These are phyloP conservation scores for Stercorarius parasiticus DNA, from an alignment of 2,113 vertebrate genomes.

Conservation along the genomic window DNA sequence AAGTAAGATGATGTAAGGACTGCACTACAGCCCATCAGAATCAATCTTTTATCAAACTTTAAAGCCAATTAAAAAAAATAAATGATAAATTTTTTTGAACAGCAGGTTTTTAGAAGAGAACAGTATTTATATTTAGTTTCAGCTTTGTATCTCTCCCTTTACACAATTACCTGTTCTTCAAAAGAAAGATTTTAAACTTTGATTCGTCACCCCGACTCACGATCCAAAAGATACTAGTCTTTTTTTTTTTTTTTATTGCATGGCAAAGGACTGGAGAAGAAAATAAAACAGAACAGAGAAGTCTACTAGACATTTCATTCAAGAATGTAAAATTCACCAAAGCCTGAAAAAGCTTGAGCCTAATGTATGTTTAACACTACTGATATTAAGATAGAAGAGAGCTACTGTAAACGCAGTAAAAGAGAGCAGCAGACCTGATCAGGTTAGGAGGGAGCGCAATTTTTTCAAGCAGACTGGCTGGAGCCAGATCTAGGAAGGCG, in stretches of 20 bases:
- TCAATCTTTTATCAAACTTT: neutral
- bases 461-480: slow-evolving; percentile 77
- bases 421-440: slow-evolving; percentile 12
- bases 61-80: neutral
- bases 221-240: neutral
- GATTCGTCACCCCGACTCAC: neutral
- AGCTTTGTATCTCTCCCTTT: neutral
- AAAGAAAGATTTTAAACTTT: neutral
- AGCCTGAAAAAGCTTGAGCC: neutral
- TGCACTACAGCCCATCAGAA: neutral
- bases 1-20: neutral
- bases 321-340: neutral
- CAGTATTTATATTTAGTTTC: neutral
- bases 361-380: neutral
- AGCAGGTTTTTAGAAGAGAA: neutral
- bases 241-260: neutral
- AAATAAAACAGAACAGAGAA: neutral
- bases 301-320: neutral
- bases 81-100: neutral
- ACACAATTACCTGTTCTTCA: neutral
- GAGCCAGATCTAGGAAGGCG: slow-evolving; percentile 80
- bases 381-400: neutral
- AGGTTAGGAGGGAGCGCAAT: slow-evolving; percentile 41
- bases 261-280: neutral
- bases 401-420: neutral